Percentiles rank a stretch among this genome's conserved stretches.
Conservation (phyloP, 2,888 invertebrate species). For the Brassicogethes aeneus region DNA sequence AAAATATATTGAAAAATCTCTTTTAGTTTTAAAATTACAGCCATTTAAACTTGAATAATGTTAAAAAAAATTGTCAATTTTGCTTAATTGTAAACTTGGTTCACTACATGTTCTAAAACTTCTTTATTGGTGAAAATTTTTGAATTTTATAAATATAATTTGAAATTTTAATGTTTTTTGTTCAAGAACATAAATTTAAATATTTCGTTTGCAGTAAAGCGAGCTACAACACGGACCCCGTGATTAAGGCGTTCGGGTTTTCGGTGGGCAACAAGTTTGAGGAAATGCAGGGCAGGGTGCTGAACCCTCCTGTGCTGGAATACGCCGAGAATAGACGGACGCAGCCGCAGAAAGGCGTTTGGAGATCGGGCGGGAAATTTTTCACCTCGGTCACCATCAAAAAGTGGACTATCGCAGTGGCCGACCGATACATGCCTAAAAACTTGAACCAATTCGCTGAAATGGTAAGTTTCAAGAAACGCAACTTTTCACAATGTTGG, state of each 20-base stretch:
- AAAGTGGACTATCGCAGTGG: constrained; percentile 44
- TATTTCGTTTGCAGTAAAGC: no score
- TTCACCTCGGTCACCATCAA: constrained; percentile 30
- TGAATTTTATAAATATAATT: no score
- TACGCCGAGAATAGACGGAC: constrained; percentile 43
- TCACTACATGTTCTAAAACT: no score
- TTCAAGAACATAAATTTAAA: no score
- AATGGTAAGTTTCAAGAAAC: constrained; percentile 26
- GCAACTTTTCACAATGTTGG: not conserved
- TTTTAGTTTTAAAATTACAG: no score
- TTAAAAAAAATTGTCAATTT: no score
- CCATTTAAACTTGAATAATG: no score
- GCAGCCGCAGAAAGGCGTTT: constrained; percentile 23
- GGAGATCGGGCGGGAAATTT: constrained; percentile 36
- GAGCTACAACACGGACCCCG: constrained; percentile 40
- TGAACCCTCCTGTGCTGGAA: constrained; percentile 65
- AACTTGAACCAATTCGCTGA: constrained; percentile 25
- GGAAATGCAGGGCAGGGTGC: constrained; percentile 65
- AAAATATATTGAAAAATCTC: no score
- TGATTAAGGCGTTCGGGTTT: constrained; percentile 74
- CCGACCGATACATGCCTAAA: constrained; percentile 24
- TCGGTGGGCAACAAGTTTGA: constrained; percentile 66
- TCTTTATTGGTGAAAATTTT: no score
- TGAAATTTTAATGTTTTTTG: no score
- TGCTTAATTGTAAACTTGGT: not conserved